Percentiles rank a stretch among this genome's conserved stretches.
Conservation (phyloP, 2,888 invertebrate species). For the Drosophila sordidula region DNA sequence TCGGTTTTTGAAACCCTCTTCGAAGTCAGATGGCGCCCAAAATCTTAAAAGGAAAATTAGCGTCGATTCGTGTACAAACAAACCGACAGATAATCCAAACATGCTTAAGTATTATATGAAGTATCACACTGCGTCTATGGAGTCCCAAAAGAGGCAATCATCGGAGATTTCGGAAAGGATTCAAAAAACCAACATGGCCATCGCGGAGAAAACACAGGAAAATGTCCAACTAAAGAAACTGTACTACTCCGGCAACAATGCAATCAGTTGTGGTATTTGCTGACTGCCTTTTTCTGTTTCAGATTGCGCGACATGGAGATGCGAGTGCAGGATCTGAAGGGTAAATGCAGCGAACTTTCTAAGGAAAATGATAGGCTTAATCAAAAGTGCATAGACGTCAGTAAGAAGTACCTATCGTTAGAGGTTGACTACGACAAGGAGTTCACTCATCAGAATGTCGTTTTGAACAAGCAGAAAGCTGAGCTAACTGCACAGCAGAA, state of each 20-base stretch:
- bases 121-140: slow-evolving; percentile 1
- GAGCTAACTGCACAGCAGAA: background rate
- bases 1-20: background rate
- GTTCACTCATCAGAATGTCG: background rate
- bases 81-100: slow-evolving; percentile 8
- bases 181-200: background rate
- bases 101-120: slow-evolving; percentile 4
- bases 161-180: slow-evolving; percentile 3
- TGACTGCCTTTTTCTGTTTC: background rate
- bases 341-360: background rate
- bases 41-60: background rate
- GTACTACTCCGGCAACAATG: slow-evolving; percentile 3
- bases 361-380: background rate
- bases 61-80: too few species aligned
- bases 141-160: background rate
- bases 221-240: slow-evolving; percentile 9
- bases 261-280: background rate
- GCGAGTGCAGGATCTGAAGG: background rate
- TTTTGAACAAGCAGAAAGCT: background rate
- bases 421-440: slow-evolving; percentile 27
- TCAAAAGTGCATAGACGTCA: background rate
- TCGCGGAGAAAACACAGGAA: slow-evolving; percentile 12
- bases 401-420: slow-evolving; percentile 8
- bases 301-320: slow-evolving; percentile 2
- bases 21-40: background rate